Percentiles rank a stretch among this genome's conserved stretches.
These are phyloP conservation scores for Liasis olivaceus DNA, from an alignment of 2,797 vertebrate genomes.

Conservation along the genomic window DNA sequence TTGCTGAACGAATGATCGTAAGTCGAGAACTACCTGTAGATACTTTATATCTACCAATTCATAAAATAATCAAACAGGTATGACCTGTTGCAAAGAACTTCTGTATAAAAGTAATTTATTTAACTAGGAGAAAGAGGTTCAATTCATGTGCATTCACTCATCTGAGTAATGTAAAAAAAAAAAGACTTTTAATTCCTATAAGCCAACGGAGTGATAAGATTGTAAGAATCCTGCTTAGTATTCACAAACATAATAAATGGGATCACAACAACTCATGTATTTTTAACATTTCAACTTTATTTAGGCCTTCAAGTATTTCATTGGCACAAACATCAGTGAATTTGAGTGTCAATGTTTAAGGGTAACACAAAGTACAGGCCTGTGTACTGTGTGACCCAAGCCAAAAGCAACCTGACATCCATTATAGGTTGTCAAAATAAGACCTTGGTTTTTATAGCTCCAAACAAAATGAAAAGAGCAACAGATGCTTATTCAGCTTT, in stretches of 20 bases:
- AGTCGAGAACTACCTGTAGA: background rate
- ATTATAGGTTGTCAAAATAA: background rate
- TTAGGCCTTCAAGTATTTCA: background rate
- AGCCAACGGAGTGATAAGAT: background rate
- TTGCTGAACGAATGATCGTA: background rate
- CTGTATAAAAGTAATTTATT: background rate
- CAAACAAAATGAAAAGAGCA: background rate
- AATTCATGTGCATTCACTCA: background rate
- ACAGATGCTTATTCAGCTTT: conserved; percentile 15
- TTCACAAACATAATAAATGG: background rate
- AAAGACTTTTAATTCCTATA: background rate
- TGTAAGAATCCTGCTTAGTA: background rate
- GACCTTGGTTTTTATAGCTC: background rate
- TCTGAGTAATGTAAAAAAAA: background rate
- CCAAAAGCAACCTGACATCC: background rate
- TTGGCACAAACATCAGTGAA: background rate
- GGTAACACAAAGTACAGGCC: background rate
- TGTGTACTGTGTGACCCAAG: background rate
- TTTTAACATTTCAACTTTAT: background rate
- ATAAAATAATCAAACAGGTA: background rate
- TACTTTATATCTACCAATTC: background rate
- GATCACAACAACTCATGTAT: background rate
- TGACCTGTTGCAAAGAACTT: background rate
- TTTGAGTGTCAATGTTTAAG: background rate
- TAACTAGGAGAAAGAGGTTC: background rate